Evolutionary conservation across 2,888 invertebrate genomes (phyloP), one percentile per base, ranked within the genome.

Genomic region (Campoplex nolae): DNA sequence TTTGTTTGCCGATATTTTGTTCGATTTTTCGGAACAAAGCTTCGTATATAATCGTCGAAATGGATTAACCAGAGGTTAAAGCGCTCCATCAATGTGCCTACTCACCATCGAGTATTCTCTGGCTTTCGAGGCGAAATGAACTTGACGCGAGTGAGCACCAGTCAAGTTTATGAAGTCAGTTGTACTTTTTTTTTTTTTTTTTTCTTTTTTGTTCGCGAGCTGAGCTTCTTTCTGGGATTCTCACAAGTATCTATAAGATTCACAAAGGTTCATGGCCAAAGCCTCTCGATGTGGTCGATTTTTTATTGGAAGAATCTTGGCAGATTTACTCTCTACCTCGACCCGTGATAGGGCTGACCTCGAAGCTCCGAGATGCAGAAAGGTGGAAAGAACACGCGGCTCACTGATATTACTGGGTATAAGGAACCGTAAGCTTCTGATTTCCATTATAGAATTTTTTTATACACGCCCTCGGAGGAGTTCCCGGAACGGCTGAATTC

Each of bases 301-400:
- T 67, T 76, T 84, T 85, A 85, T 85, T 82, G 85, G 76, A 42
- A 56, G 68, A 87, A 85, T 83, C 87, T 83, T 83, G 58, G 82
- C 71, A 85, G 85, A 87, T 86, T 88, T 84, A n/a, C 67, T 38
- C 76, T 48, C 18, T 67, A 71, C 73, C 78, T 81, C 73, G 85
- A 89, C 87, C 87, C 87, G 74, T 83, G 77, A 75, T 85, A 73
- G 74, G 8, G 45, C 58, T 74, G 84, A 84, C 68, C 84, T 51
- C 74, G 58, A 73, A 79, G 48, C 42, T 51, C 18, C 56, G 18
- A 58, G 62, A 62, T 54, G 70, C 68, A 32, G 6, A 62, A 62
- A 32, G 32, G 6, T 32, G 62, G 32, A 62, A 32, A 32, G 62
- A 32, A 13, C 45, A 45, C 13, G 28, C 58, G 28, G 58, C 2